Evolutionary conservation across 2,113 vertebrate genomes (phyloP).

Genomic region (Etheostoma spectabile): DNA sequence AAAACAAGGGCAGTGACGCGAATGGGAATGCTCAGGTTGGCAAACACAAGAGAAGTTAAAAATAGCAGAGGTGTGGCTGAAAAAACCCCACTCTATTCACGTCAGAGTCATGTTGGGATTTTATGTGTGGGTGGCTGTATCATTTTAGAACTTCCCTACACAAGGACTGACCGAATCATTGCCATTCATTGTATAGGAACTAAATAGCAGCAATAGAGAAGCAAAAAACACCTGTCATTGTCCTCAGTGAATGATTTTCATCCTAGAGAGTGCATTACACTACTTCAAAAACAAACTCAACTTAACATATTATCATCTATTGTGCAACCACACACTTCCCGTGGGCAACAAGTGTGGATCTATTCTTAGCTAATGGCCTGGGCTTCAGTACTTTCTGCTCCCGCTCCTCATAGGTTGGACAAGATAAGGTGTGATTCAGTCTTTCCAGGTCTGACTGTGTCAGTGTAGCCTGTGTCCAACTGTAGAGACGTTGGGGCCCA

Average conservation of each 20-base stretch:
- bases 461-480: constrained; percentile 76
- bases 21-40: constrained; percentile 12
- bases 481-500: constrained; percentile 83
- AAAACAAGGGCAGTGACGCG: constrained; percentile 22
- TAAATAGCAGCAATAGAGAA: constrained; percentile 2
- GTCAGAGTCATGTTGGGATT: constrained; percentile 14
- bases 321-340: constrained; percentile 67
- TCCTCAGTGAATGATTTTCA: constrained; percentile 17
- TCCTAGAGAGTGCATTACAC: not conserved
- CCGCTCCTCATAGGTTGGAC: constrained; percentile 71
- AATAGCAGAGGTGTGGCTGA: constrained; percentile 44
- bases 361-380: constrained; percentile 81
- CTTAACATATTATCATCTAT: constrained; percentile 51
- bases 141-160: not conserved
- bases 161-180: not conserved
- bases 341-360: constrained; percentile 83
- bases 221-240: constrained; percentile 24
- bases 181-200: constrained; percentile 16
- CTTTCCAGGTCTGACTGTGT: constrained; percentile 78
- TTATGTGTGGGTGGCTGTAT: constrained; percentile 9
- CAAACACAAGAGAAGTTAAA: constrained; percentile 11
- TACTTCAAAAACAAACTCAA: constrained; percentile 43
- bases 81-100: constrained; percentile 2
- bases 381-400: constrained; percentile 62
- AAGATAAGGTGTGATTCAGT: constrained; percentile 76